Evolutionary conservation across 1,140 invertebrate species (phyloP), one percentile per base, ranked within the genome.

Genomic region (Scaptomyza graminum): DNA sequence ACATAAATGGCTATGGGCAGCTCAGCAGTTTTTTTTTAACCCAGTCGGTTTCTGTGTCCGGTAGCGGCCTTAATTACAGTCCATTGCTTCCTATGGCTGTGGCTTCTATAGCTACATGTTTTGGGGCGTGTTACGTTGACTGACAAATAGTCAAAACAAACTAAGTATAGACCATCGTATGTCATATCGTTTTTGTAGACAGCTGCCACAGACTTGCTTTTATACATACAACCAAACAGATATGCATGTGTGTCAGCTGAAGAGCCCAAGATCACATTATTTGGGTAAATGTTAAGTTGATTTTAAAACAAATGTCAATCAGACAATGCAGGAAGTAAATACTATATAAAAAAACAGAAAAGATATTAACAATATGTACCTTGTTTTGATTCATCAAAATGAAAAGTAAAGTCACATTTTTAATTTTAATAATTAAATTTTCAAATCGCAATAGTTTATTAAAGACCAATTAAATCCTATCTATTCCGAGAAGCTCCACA

Each of bases 91-190:
- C 41, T 50, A 37, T 47, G 37, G 57, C 46, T 39, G 31, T 41
- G 44, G 16, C 49, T 61, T 43, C 25, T 41, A 49, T n/a, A 22
- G 52, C 6, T 25, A 25, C 15, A 25, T 22, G 59, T 41, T 71
- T 65, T 70, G 79, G 80, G 79, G 79, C 79, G 79, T 82, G 71
- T 76, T 66, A 67, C 37, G 18, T 41, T 50, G 60, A 50, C 80
- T 72, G 80, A 74, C 80, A 80, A 85, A 87, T 87, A 87, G 81
- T 87, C 81, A 84, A 84, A 84, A 71, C 82, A 87, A 87, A 77
- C 77, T 77, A 74, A 80, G 74, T 71, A 74, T 60, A 67, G 78
- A 65, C 34, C 69, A 76, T 64, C 60, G 44, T 77, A 76, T 77
- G 62, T 77, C 71, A 77, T 81, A 81, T 82, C 74, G 80, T 73